A percentile compares a stretch with the other conserved stretches of the same genome.
phyloP scores from a whole-genome alignment of 2,888 invertebrate genomes.

The Phania funesta region DNA sequence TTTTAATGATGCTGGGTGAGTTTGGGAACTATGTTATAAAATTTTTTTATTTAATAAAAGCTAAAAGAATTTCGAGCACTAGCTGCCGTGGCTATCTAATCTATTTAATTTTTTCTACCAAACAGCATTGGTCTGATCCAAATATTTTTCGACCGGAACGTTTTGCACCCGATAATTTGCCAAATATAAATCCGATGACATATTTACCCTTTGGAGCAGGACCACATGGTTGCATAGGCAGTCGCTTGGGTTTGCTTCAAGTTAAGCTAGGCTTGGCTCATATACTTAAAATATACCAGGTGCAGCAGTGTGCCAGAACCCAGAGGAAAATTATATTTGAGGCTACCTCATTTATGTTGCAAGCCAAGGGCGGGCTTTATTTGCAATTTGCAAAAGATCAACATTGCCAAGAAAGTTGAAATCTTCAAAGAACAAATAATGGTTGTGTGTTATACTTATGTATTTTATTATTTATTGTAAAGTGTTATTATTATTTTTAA shows the following conservation, averaged over 20 bases:
- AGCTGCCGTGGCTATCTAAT: neutral
- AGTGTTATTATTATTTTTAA: neutral
- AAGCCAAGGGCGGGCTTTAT: conserved; percentile 74
- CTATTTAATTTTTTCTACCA: conserved; percentile 2
- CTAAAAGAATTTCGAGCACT: too few relatives aligned
- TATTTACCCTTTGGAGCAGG: conserved; percentile 78
- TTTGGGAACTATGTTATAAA: too few relatives aligned
- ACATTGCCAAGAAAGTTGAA: neutral
- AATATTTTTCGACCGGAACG: conserved; percentile 76
- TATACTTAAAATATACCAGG: conserved; percentile 71
- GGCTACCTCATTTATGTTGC: conserved; percentile 75
- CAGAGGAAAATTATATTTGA: conserved; percentile 74
- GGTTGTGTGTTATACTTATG: conserved; percentile 12
- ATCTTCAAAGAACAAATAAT: neutral
- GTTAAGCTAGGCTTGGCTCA: conserved; percentile 76
- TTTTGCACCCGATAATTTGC: conserved; percentile 70
- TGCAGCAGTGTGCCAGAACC: conserved; percentile 72
- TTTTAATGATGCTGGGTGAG: too few relatives aligned
- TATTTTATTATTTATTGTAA: neutral
- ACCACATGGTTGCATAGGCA: conserved; percentile 78
- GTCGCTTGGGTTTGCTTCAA: conserved; percentile 76
- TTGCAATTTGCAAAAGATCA: conserved; percentile 69
- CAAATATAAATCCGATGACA: conserved; percentile 72
- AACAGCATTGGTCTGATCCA: conserved; percentile 76
- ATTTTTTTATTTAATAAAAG: too few relatives aligned